Percentiles rank a stretch among this genome's conserved stretches.
phyloP scores from a whole-genome alignment of 2,113 vertebrate species.

The Macroglossus sobrinus region DNA sequence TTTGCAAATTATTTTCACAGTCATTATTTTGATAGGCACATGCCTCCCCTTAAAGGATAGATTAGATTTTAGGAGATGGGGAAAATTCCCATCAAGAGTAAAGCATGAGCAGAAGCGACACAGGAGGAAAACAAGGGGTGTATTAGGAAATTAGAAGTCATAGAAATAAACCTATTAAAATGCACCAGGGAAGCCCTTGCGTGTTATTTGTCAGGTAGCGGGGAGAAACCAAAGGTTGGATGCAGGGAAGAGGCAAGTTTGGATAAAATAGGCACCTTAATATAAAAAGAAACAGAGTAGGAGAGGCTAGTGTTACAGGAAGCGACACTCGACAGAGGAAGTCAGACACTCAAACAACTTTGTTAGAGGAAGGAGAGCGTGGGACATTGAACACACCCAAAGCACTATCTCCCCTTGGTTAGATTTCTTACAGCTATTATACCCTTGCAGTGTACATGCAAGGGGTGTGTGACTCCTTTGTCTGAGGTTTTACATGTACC shows the following conservation, averaged over 20 bases:
- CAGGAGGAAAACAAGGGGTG: background rate
- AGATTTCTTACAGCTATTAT: too few relatives aligned
- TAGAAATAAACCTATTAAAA: background rate
- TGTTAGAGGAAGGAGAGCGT: too few relatives aligned
- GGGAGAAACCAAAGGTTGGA: background rate
- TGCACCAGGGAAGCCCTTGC: background rate
- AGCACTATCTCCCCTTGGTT: too few relatives aligned
- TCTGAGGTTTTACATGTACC: too few relatives aligned
- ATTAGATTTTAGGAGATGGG: background rate
- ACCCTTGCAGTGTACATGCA: too few relatives aligned
- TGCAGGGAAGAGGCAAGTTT: background rate
- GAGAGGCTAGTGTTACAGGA: background rate
- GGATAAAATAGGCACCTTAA: background rate
- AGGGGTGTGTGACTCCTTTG: too few relatives aligned
- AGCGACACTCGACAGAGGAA: too few relatives aligned
- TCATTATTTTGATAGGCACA: background rate
- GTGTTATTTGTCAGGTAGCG: background rate
- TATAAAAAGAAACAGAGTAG: background rate
- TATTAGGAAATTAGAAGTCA: background rate
- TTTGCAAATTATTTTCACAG: background rate
- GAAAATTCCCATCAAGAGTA: background rate
- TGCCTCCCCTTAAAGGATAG: background rate
- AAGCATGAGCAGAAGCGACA: background rate
- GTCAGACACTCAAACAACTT: too few relatives aligned
- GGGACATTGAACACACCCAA: too few relatives aligned